Evolutionary conservation across 1,140 invertebrate genomes (phyloP).

Genomic region (Phocides pigmalion): DNA sequence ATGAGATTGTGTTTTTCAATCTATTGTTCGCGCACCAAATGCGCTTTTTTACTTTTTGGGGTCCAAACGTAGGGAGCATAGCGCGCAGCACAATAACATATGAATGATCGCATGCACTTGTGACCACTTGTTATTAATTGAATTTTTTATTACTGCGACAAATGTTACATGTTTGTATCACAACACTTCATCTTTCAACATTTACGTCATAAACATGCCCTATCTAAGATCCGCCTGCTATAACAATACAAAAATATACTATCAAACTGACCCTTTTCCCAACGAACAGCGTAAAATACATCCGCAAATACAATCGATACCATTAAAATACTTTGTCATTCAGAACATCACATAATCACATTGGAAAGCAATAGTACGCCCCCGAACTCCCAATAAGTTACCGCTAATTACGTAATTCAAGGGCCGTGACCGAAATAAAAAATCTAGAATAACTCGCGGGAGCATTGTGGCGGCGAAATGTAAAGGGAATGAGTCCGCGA

Average conservation of each 20-base stretch:
- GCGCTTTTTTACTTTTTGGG: constrained; percentile 74
- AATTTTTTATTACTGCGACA: constrained; percentile 65
- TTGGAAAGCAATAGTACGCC: constrained; percentile 60
- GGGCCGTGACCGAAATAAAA: constrained; percentile 77
- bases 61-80: constrained; percentile 40
- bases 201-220: not conserved
- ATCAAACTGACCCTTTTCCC: not conserved
- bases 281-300: not conserved
- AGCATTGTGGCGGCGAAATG: constrained; percentile 64
- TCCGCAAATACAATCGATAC: constrained; percentile 16
- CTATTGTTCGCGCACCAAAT: constrained; percentile 75
- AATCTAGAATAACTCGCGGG: constrained; percentile 58
- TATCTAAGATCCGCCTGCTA: too few species aligned
- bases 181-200: constrained; percentile 18
- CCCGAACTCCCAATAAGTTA: constrained; percentile 64
- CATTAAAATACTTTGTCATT: constrained; percentile 35
- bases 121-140: constrained; percentile 76
- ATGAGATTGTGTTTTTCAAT: constrained; percentile 73
- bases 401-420: constrained; percentile 80
- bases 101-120: constrained; percentile 72
- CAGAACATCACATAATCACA: constrained; percentile 53
- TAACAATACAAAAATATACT: not conserved
- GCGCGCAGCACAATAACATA: constrained; percentile 43
- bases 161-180: constrained; percentile 41
- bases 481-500: constrained; percentile 51